Percentiles rank a stretch among this genome's conserved stretches.
Evolutionary conservation across 2,113 vertebrate genomes (phyloP).

Genomic region (pig (Sus scrofa)): DNA sequence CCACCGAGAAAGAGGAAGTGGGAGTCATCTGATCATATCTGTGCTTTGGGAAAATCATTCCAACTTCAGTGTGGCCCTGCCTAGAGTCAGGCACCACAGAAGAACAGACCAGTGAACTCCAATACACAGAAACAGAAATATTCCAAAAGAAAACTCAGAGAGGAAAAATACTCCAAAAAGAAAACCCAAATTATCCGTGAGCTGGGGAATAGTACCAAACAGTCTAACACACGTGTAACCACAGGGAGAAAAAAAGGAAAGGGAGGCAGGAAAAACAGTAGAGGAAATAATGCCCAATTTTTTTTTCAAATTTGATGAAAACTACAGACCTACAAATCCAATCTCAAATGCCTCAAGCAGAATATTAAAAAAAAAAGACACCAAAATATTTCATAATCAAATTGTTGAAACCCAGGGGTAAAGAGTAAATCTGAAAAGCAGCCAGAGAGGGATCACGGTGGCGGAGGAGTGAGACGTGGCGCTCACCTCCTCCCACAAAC

Average conservation of each 20-base stretch:
- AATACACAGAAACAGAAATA: slow-evolving; percentile 3
- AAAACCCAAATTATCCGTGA: background rate
- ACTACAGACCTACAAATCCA: background rate
- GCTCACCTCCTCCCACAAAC: too few relatives aligned
- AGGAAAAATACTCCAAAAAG: background rate
- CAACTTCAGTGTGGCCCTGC: background rate
- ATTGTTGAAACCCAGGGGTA: slow-evolving; percentile 10
- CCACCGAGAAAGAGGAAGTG: background rate
- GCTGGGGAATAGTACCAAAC: background rate
- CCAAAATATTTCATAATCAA: background rate
- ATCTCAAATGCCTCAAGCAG: background rate
- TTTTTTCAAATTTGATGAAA: background rate
- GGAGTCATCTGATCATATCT: background rate
- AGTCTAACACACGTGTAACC: background rate
- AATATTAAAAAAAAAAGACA: background rate
- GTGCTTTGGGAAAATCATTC: background rate
- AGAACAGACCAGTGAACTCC: background rate
- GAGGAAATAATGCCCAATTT: background rate
- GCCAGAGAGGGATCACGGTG: background rate
- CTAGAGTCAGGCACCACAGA: background rate
- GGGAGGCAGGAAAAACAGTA: background rate
- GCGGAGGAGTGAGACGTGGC: background rate
- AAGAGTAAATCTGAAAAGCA: slow-evolving; percentile 27
- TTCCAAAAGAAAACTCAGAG: slow-evolving; percentile 32
- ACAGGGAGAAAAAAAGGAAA: too few relatives aligned